A percentile compares a stretch with the other conserved stretches of the same genome.
Evolutionary conservation across 2,888 invertebrate species (phyloP).

Genomic region (Acleris sparsana): DNA sequence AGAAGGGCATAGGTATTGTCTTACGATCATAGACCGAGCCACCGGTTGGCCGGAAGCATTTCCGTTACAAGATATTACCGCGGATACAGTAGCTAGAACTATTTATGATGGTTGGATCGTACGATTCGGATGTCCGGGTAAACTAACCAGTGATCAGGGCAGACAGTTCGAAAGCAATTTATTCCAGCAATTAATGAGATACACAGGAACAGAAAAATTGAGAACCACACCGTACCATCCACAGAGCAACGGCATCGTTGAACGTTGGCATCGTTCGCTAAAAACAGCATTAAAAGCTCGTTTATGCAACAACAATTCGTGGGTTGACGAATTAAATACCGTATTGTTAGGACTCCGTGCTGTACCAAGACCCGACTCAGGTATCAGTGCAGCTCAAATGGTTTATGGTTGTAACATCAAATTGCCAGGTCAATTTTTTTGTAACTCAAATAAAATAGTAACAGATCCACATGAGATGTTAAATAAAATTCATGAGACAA

Average conservation of each 20-base stretch:
- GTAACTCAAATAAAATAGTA: not conserved
- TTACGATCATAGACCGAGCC: slow-evolving; percentile 6
- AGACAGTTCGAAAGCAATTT: slow-evolving; percentile 16
- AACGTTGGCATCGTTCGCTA: slow-evolving; percentile 1
- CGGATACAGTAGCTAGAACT: slow-evolving; percentile 27
- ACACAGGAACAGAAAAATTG: slow-evolving; percentile 11
- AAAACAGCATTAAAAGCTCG: slow-evolving; percentile 5
- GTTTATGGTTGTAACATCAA: not conserved
- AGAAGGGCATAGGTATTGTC: no score
- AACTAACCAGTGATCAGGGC: slow-evolving; percentile 33
- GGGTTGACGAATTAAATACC: slow-evolving; percentile 1
- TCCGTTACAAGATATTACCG: slow-evolving; percentile 27
- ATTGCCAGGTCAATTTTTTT: not conserved
- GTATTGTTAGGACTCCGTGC: slow-evolving; percentile 4
- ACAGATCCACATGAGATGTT: not conserved
- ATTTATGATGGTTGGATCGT: slow-evolving; percentile 40
- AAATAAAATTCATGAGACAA: not conserved
- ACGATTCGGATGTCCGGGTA: slow-evolving; percentile 30
- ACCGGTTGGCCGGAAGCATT: slow-evolving; percentile 16
- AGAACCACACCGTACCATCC: slow-evolving; percentile 22
- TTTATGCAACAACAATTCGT: not conserved
- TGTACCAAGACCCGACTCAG: not conserved
- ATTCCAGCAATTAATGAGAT: slow-evolving; percentile 9
- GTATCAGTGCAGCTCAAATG: not conserved
- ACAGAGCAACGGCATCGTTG: slow-evolving; percentile 11